phyloP scores from a whole-genome alignment of 2,797 vertebrate species.

The Chaetophractus vellerosus region DNA sequence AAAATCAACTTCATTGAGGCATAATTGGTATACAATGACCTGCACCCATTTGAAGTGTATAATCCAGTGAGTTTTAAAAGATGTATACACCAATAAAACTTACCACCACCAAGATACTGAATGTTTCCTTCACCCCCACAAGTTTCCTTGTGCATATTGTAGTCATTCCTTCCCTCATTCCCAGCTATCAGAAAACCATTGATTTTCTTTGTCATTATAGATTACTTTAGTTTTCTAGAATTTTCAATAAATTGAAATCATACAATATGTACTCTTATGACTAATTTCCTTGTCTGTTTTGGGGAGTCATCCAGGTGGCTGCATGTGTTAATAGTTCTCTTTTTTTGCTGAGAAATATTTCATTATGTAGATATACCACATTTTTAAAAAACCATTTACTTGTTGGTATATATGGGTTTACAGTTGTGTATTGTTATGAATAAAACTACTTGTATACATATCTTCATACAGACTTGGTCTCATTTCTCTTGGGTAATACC shows the following conservation, averaged over 20 bases:
- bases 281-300: neutral
- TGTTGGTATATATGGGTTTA: neutral
- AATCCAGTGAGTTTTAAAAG: neutral
- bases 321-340: neutral
- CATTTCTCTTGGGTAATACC: conserved; percentile 31
- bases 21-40: neutral
- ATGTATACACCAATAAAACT: neutral
- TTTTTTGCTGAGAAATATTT: neutral
- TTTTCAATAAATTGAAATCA: conserved; percentile 38
- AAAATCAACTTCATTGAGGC: conserved; percentile 24
- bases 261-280: neutral
- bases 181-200: neutral
- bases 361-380: neutral
- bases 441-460: neutral
- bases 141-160: neutral
- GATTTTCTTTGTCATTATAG: conserved; percentile 26
- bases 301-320: neutral
- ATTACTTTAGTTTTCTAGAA: conserved; percentile 29
- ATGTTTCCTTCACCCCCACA: neutral
- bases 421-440: neutral
- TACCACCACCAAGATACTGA: neutral
- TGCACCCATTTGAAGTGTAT: neutral
- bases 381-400: neutral
- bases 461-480: neutral
- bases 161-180: neutral